Evolutionary conservation across 2,113 vertebrate genomes (phyloP).

Genomic region (Chauna torquata): DNA sequence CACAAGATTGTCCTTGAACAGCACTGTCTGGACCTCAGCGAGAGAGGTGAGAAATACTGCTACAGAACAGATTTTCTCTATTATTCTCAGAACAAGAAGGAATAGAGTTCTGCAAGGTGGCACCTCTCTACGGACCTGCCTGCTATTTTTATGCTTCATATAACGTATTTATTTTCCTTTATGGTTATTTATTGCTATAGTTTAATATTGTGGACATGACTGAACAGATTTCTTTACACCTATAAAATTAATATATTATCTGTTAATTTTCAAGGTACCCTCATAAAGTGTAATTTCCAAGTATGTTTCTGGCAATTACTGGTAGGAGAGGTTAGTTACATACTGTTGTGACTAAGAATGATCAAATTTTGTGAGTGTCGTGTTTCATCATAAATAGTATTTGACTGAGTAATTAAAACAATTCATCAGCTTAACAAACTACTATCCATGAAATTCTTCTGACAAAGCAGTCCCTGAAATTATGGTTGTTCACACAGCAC

Average conservation of each 20-base stretch:
- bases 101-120: not conserved
- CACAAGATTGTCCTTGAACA: not conserved
- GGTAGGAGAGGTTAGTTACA: constrained; percentile 29
- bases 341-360: constrained; percentile 29
- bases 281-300: constrained; percentile 18
- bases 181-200: not conserved
- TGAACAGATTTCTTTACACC: constrained; percentile 15
- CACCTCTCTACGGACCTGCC: not conserved
- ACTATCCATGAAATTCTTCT: constrained; percentile 49
- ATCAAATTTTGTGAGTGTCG: constrained; percentile 56
- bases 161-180: constrained; percentile 8
- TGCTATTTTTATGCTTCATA: not conserved
- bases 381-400: constrained; percentile 54
- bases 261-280: constrained; percentile 56
- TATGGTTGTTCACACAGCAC: constrained; percentile 41
- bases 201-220: not conserved
- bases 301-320: constrained; percentile 15
- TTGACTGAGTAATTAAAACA: constrained; percentile 73
- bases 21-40: not conserved
- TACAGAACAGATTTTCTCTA: not conserved
- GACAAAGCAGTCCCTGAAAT: constrained; percentile 58
- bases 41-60: not conserved
- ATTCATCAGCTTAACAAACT: constrained; percentile 71
- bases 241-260: constrained; percentile 25
- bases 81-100: not conserved